Base-by-base conservation (phyloP, 2,888 invertebrate species). In the Timandra comae region DNA sequence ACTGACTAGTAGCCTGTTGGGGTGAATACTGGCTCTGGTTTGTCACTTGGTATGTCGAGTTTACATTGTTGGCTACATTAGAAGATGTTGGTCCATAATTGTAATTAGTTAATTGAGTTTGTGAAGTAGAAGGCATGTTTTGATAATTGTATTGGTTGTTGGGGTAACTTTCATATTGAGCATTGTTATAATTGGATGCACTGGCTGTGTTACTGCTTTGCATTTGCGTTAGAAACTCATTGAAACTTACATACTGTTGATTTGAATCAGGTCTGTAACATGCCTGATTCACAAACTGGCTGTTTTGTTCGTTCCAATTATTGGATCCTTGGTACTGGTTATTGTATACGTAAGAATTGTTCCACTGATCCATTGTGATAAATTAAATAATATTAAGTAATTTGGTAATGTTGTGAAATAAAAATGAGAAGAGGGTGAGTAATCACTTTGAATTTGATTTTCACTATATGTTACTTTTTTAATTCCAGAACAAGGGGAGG, bases 341-440 rank as follows among this genome's bases (percentile, higher is more conserved):
- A 41, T 80, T 79, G 45, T 75, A 81, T 49, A 55, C 50, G 56
- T 78, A 79, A 26, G 78, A 66, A 45, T 78, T 81, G 56, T 84
- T 85, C 84, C 84, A 82, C 59, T 85, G 77, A 43, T 82, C 80
- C 84, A 85, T 85, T 35, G 46, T 72, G 48, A 42, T 42, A 34
- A 33, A 12, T 8, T 27, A 35, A 38, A 37, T 49, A 59, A 34
- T 34, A 12, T 8, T 27, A 35, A 38, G 37, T 49, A 59, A 56
- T 43, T 65, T 66, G 61, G 63, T 63, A 69, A 69, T 63, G 56
- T 45, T 56, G 24, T 2, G 7, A 7, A 41, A 44, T 33, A 41
- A 33, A 30, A 38, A 45, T 33, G 32, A 16, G 4, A 16, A 16
- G 44, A 38, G 31, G 35, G 30, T 43, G 47, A 33, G 43, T 27